phyloP scores from a whole-genome alignment of 2,888 invertebrate species.

The Dermolepida albohirtum region DNA sequence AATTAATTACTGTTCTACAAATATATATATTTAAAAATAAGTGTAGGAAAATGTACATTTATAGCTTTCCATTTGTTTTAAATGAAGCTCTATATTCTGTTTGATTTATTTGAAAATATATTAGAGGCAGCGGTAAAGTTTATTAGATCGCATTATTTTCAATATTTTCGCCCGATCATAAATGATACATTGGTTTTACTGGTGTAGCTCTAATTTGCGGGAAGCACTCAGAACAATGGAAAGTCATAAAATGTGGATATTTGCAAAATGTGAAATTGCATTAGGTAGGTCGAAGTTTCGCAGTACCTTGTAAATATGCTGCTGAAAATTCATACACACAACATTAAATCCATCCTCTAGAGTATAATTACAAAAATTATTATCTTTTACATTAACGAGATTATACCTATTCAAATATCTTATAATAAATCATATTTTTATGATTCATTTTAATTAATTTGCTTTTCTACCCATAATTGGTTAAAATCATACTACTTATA shows the following conservation, averaged over 20 bases:
- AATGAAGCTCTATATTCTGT: no score
- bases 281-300: constrained; percentile 13
- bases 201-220: constrained; percentile 14
- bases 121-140: not conserved
- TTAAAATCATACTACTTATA: constrained; percentile 5
- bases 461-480: not conserved
- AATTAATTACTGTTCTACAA: no score
- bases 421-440: not conserved
- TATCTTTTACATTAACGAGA: not conserved
- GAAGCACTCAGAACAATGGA: constrained; percentile 27
- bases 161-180: not conserved
- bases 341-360: constrained; percentile 20
- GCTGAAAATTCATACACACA: constrained; percentile 1
- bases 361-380: constrained; percentile 15
- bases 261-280: constrained; percentile 20
- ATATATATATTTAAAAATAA: no score
- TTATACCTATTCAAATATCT: not conserved
- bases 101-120: no score
- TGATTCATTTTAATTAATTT: constrained; percentile 16
- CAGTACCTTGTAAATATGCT: constrained; percentile 12
- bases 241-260: constrained; percentile 16
- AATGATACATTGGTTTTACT: constrained; percentile 18
- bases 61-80: no score
- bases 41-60: no score
- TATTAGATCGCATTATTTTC: constrained; percentile 15